These are phyloP conservation scores for Euphonia xanthogaster DNA, from an alignment of 2,797 vertebrate genomes.

Conservation along the genomic window DNA sequence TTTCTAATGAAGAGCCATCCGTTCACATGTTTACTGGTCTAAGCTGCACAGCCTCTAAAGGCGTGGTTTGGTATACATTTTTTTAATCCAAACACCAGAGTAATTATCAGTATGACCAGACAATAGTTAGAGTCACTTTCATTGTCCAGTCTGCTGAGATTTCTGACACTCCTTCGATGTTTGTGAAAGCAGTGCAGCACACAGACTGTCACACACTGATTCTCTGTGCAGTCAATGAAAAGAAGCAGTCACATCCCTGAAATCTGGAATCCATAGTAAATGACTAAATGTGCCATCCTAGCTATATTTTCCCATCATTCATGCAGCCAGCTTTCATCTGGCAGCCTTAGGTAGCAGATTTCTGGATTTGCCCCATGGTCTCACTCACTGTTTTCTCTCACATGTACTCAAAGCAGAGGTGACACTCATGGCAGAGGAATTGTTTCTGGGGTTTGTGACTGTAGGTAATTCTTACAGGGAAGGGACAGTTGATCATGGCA, in stretches of 20 bases:
- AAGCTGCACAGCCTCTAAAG: neutral
- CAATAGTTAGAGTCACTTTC: neutral
- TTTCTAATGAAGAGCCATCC: neutral
- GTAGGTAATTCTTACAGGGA: neutral
- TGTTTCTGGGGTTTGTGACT: neutral
- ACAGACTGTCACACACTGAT: neutral
- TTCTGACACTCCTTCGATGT: neutral
- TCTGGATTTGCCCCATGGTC: neutral
- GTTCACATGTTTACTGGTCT: neutral
- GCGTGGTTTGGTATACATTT: accelerated
- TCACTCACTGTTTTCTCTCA: neutral
- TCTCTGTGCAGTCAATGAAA: neutral
- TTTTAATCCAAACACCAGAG: neutral
- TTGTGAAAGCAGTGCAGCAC: neutral
- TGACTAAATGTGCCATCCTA: neutral
- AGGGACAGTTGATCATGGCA: neutral
- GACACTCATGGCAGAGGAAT: neutral
- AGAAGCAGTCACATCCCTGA: neutral
- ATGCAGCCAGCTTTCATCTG: neutral
- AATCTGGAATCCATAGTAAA: neutral
- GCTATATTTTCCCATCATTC: neutral
- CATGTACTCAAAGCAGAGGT: neutral
- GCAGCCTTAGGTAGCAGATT: neutral
- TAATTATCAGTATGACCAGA: neutral
- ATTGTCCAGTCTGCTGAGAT: neutral